phyloP scores from a whole-genome alignment of 2,113 vertebrate genomes.

The Alligator sinensis region DNA sequence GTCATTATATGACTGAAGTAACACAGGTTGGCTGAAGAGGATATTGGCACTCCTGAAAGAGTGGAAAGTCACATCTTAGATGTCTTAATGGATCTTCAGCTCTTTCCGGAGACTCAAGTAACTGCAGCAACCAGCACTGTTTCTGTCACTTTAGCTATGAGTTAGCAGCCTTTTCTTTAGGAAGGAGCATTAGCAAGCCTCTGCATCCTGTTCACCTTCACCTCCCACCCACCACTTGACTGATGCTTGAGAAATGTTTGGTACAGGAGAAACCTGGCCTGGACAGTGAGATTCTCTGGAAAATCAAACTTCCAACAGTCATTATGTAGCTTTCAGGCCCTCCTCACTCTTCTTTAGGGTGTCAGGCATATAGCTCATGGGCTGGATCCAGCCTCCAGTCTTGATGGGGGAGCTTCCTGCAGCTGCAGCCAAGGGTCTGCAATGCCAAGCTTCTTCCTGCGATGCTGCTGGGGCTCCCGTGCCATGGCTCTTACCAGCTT shows the following conservation, averaged over 20 bases:
- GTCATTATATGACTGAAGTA: background rate
- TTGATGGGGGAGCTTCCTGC: too few species aligned
- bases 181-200: background rate
- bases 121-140: background rate
- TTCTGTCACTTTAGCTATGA: background rate
- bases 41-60: background rate
- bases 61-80: background rate
- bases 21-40: background rate
- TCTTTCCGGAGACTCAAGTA: background rate
- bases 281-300: background rate
- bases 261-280: accelerated
- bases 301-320: background rate
- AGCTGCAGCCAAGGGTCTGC: too few species aligned
- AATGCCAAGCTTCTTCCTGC: too few species aligned
- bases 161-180: background rate
- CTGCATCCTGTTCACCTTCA: too few species aligned
- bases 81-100: background rate
- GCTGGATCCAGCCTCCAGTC: too few species aligned
- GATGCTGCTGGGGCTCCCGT: too few species aligned
- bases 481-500: too few species aligned
- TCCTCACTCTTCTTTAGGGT: background rate
- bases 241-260: background rate
- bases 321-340: accelerated
- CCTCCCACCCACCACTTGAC: background rate
- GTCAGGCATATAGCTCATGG: too few species aligned